Evolutionary conservation across 2,113 vertebrate genomes (phyloP).

Genomic region (Thomomys bottae): DNA sequence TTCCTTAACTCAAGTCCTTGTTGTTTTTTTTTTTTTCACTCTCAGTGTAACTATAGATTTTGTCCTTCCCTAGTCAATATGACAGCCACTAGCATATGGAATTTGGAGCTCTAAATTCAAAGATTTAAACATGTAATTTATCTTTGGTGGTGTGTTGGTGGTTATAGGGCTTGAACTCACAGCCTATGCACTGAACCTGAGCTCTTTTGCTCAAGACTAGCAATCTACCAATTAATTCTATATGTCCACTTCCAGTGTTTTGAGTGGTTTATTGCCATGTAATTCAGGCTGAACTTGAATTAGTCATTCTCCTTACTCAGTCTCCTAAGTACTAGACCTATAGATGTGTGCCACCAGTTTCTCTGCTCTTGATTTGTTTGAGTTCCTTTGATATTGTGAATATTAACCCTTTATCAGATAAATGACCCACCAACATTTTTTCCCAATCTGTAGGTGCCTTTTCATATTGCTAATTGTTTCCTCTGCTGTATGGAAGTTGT

Average conservation of each 20-base stretch:
- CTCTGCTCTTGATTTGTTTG: not conserved
- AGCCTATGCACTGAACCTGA: no score
- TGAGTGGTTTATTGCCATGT: not conserved
- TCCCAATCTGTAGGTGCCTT: not conserved
- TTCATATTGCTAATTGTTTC: not conserved
- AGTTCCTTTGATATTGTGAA: not conserved
- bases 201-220: no score
- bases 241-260: no score
- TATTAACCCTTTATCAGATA: not conserved
- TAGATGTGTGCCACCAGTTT: not conserved
- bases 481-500: not conserved
- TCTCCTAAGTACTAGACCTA: not conserved
- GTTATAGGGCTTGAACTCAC: no score
- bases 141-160: no score
- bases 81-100: not conserved
- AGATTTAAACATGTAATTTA: not conserved
- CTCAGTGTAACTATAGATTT: not conserved
- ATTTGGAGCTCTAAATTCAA: not conserved
- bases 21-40: not conserved
- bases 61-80: not conserved
- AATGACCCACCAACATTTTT: not conserved
- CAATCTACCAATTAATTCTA: no score
- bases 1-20: not conserved
- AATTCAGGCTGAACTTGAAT: not conserved
- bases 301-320: not conserved